These are phyloP conservation scores for Pleuronectes platessa DNA, from an alignment of 2,113 vertebrate species.

Conservation along the genomic window DNA sequence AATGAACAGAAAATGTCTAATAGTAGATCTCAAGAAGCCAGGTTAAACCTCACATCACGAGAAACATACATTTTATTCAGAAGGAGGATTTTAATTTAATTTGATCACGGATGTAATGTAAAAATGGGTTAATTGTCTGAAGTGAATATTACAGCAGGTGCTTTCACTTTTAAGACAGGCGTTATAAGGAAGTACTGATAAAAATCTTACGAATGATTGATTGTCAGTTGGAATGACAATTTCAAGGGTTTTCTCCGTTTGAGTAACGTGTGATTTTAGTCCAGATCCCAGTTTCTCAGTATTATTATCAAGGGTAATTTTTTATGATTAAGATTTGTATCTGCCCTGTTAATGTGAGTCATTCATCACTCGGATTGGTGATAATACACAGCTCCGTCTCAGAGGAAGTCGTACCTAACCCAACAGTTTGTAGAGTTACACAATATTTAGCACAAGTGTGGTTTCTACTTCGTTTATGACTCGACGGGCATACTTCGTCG, in stretches of 20 bases:
- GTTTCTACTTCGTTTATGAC: conserved; percentile 52
- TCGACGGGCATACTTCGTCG: neutral
- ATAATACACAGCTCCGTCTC: conserved; percentile 8
- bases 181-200: neutral
- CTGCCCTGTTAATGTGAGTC: conserved; percentile 13
- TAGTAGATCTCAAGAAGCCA: too few relatives aligned
- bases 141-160: neutral
- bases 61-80: too few relatives aligned
- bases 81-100: too few relatives aligned
- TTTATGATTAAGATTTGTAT: conserved; percentile 15
- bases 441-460: conserved; percentile 22
- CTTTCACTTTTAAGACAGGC: neutral
- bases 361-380: conserved; percentile 9
- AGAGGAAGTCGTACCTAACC: conserved; percentile 13
- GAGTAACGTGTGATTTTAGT: conserved; percentile 5
- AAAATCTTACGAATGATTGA: neutral
- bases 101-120: too few relatives aligned
- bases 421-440: conserved; percentile 31
- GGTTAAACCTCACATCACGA: too few relatives aligned
- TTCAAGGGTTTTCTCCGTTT: too few relatives aligned
- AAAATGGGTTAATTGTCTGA: too few relatives aligned
- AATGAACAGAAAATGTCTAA: too few relatives aligned
- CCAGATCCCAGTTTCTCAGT: neutral
- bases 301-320: conserved; percentile 22
- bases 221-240: neutral